phyloP scores from a whole-genome alignment of 1,140 invertebrate species.

The Calliphora vicina region DNA sequence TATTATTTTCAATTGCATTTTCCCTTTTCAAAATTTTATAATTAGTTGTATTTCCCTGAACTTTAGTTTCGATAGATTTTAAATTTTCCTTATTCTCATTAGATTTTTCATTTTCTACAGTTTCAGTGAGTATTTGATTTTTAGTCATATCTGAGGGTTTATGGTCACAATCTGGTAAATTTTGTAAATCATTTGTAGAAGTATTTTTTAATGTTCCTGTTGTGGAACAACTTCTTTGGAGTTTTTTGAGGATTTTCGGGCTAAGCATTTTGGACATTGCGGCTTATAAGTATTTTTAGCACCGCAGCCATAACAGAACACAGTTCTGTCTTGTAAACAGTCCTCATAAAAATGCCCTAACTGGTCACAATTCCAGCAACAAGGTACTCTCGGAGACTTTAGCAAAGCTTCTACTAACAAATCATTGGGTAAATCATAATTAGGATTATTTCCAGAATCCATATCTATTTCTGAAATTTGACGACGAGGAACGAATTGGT shows the following conservation, averaged over 20 bases:
- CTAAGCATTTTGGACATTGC: conserved; percentile 5
- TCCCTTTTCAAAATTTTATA: not conserved
- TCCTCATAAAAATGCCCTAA: conserved; percentile 17
- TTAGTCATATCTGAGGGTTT: not conserved
- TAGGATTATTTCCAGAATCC: too few species aligned
- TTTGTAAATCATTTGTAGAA: not conserved
- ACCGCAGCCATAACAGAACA: conserved; percentile 31
- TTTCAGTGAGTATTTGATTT: not conserved
- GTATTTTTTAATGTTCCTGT: not conserved
- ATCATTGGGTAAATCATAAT: too few species aligned
- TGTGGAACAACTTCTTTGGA: not conserved
- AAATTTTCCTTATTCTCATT: too few species aligned
- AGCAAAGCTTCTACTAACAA: too few species aligned
- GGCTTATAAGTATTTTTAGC: conserved; percentile 7
- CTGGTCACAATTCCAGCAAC: conserved; percentile 19
- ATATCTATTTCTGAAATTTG: too few species aligned
- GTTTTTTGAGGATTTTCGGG: not conserved
- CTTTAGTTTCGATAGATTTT: not conserved
- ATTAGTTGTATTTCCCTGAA: not conserved
- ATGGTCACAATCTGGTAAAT: not conserved
- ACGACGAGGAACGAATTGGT: too few species aligned
- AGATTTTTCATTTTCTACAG: too few species aligned
- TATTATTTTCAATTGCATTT: not conserved
- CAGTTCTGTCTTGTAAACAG: not conserved
- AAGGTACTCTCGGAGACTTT: too few species aligned